These are phyloP conservation scores for Drosophila mulleri DNA, from an alignment of 2,888 invertebrate genomes.

Conservation along the genomic window DNA sequence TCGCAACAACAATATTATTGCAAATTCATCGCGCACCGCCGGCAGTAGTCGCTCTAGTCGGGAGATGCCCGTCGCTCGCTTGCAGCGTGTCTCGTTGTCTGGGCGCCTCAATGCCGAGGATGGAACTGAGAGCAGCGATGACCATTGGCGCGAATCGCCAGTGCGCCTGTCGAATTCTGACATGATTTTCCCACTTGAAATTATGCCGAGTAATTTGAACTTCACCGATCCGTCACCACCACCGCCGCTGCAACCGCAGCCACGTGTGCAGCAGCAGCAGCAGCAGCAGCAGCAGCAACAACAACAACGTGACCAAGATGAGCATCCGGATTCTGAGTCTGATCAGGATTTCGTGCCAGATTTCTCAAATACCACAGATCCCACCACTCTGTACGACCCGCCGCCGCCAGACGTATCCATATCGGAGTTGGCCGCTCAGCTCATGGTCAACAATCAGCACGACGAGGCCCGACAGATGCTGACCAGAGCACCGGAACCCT, in stretches of 20 bases:
- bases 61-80: constrained; percentile 47
- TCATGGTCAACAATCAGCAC: constrained; percentile 33
- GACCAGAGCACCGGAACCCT: constrained; percentile 12
- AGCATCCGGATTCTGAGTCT: neutral
- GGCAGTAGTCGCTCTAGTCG: constrained; percentile 45
- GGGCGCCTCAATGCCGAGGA: constrained; percentile 7
- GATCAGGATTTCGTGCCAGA: constrained; percentile 6
- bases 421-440: constrained; percentile 39
- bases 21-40: constrained; percentile 38
- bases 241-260: constrained; percentile 5
- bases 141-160: constrained; percentile 11
- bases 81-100: constrained; percentile 49
- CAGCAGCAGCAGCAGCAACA: constrained; percentile 5
- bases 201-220: constrained; percentile 38
- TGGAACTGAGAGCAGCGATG: neutral
- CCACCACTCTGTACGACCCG: constrained; percentile 1
- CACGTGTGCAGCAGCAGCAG: constrained; percentile 13
- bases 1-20: constrained; percentile 35
- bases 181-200: constrained; percentile 31
- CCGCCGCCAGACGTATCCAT: constrained; percentile 18
- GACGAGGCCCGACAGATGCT: constrained; percentile 1
- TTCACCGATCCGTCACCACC: constrained; percentile 27
- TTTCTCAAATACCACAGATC: constrained; percentile 6
- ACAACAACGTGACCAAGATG: constrained; percentile 7
- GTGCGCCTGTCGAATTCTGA: neutral